Conservation (phyloP, 2,888 invertebrate genomes). For the Diarsia brunnea region DNA sequence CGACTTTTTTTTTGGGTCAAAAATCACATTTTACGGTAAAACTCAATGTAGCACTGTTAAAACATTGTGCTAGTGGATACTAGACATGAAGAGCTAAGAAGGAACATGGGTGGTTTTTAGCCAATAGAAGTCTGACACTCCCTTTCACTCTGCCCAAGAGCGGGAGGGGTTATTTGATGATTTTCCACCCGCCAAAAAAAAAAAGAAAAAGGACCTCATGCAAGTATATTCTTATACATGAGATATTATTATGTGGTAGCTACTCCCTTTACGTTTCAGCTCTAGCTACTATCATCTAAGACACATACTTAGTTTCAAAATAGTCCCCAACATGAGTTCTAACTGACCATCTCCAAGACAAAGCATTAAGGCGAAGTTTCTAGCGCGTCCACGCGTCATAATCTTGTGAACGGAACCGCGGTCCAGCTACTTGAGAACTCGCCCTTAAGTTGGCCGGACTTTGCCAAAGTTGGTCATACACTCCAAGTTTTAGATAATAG, state of each 20-base stretch:
- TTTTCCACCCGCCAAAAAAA: no score
- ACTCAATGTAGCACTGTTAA: no score
- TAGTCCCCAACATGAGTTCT: conserved; percentile 30
- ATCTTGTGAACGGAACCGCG: conserved; percentile 71
- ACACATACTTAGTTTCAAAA: conserved; percentile 45
- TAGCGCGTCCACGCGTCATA: conserved; percentile 73
- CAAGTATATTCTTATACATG: background rate
- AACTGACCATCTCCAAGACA: conserved; percentile 58
- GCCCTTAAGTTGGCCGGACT: conserved; percentile 68
- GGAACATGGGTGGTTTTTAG: no score
- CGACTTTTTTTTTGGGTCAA: no score
- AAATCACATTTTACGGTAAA: no score
- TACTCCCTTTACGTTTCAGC: background rate
- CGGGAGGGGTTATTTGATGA: no score
- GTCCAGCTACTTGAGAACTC: conserved; percentile 71
- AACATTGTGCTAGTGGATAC: no score
- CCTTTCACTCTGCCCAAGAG: no score
- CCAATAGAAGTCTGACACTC: no score
- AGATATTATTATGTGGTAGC: background rate
- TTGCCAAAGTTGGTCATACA: conserved; percentile 59
- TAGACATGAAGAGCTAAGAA: no score
- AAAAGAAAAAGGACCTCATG: no score
- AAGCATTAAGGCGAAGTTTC: conserved; percentile 73
- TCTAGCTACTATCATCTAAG: background rate
- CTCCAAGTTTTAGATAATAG: conserved; percentile 63